A percentile compares a stretch with the other conserved stretches of the same genome.
Evolutionary conservation across 2,888 invertebrate species (phyloP).

Genomic region (Lypha dubia): DNA sequence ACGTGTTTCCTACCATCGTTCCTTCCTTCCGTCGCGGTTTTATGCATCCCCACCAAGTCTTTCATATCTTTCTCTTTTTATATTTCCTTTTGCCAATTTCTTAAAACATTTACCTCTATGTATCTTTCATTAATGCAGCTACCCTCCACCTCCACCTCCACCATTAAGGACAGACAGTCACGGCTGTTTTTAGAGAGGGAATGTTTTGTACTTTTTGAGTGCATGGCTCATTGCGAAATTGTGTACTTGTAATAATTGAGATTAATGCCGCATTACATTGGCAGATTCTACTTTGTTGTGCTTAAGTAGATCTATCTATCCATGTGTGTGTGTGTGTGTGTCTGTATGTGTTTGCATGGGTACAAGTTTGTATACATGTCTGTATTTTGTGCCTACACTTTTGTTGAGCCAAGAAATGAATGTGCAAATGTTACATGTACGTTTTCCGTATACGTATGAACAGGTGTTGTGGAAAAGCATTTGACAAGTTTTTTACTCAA

Average conservation of each 20-base stretch:
- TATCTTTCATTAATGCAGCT: too few species aligned
- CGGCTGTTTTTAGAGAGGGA: conserved; percentile 5
- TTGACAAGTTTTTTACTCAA: conserved; percentile 71
- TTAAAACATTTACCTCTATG: not conserved
- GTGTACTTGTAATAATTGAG: conserved; percentile 72
- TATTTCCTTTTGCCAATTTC: conserved; percentile 1
- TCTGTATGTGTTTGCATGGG: not conserved
- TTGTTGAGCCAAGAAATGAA: not conserved
- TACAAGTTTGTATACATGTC: not conserved
- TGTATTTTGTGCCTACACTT: conserved; percentile 26
- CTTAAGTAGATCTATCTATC: not conserved
- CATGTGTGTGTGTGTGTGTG: not conserved
- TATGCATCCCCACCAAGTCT: conserved; percentile 45
- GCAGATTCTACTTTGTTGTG: conserved; percentile 45
- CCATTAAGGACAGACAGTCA: not conserved
- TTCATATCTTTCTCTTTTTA: not conserved
- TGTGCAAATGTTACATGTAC: conserved; percentile 13
- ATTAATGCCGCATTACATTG: conserved; percentile 72
- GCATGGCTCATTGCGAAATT: conserved; percentile 62
- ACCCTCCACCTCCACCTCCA: not conserved
- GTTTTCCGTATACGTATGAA: conserved; percentile 25
- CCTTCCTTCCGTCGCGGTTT: conserved; percentile 56
- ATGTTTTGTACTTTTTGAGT: conserved; percentile 47
- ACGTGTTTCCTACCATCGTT: conserved; percentile 61
- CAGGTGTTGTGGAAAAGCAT: conserved; percentile 72